Base-by-base conservation (phyloP, 2,888 invertebrate species). In the Mimas tiliae region DNA sequence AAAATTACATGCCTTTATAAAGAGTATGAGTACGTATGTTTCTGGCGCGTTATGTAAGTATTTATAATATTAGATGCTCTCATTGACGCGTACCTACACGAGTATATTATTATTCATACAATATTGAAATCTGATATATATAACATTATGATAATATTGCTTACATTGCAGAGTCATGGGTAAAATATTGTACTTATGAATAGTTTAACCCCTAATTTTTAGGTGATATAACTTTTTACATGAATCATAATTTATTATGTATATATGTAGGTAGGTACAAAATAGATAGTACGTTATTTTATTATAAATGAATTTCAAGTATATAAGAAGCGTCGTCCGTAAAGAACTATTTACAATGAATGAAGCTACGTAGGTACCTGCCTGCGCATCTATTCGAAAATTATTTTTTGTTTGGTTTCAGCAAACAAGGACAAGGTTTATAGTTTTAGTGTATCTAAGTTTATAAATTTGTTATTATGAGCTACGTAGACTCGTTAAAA, bases 1-100 rank as follows among this genome's bases (percentile, higher is more conserved):
- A 92, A 92, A 93, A 92, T 90, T 91, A 89, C 92, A 91, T 89
- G 88, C 86, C 83, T 88, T 89, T 90, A 90, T 82, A 89, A 80
- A 86, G 85, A 81, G 78, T 86, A 88, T 83, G 85, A 80, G 78
- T 86, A 88, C 83, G 81, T 85, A 84, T 82, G 78, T 84, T 84
- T 85, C 83, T 86, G 89, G 83, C 87, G 81, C 81, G 77, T 85
- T 82, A 80, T 6, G 42, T 42, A 42, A 78, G 78, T 82, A 78
- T 74, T 80, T 83, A 82, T 78, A 80, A 74, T 74, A 76, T 68
- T 71, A 76, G 74, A 72, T 16, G 52, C 34, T 63, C 79, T 83
- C 80, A 71, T 81, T 80, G 80, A 81, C 77, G 80, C 81, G 79
- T 82, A 84, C n/a, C n/a, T n/a, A n/a, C 79, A 79, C 79, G 82